A percentile compares a stretch with the other conserved stretches of the same genome.
Conservation (phyloP, 1,140 invertebrate genomes). For the Ostrea denselamellosa region DNA sequence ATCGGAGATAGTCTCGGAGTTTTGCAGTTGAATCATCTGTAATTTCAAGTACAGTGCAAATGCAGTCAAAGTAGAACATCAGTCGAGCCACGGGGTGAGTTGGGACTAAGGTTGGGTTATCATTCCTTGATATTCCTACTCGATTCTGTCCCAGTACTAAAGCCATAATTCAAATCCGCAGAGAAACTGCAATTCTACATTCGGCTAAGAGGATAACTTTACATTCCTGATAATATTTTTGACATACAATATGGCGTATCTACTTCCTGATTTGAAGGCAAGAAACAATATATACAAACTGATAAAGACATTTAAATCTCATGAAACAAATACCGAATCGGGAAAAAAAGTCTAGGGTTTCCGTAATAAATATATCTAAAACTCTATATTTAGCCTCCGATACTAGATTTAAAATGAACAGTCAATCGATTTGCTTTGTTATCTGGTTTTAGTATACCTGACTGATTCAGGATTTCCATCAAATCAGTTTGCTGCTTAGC, state of each 20-base stretch:
- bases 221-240: not conserved
- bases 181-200: not conserved
- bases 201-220: not conserved
- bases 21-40: not conserved
- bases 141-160: not conserved
- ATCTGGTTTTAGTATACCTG: too few relatives aligned
- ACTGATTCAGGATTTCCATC: too few relatives aligned
- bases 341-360: not conserved
- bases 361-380: not conserved
- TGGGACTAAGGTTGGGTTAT: not conserved
- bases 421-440: too few relatives aligned
- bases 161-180: not conserved
- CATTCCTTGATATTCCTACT: not conserved
- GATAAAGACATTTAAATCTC: constrained; percentile 2
- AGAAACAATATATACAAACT: not conserved
- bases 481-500: too few relatives aligned
- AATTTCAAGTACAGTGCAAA: constrained; percentile 35
- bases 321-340: not conserved
- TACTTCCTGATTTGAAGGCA: not conserved
- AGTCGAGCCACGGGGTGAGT: constrained; percentile 26
- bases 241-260: not conserved
- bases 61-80: constrained; percentile 44
- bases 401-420: not conserved
- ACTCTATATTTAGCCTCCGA: not conserved
- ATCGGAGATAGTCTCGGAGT: constrained; percentile 10